These are phyloP conservation scores for Montifringilla adamsi DNA, from an alignment of 2,113 vertebrate species.

Conservation along the genomic window DNA sequence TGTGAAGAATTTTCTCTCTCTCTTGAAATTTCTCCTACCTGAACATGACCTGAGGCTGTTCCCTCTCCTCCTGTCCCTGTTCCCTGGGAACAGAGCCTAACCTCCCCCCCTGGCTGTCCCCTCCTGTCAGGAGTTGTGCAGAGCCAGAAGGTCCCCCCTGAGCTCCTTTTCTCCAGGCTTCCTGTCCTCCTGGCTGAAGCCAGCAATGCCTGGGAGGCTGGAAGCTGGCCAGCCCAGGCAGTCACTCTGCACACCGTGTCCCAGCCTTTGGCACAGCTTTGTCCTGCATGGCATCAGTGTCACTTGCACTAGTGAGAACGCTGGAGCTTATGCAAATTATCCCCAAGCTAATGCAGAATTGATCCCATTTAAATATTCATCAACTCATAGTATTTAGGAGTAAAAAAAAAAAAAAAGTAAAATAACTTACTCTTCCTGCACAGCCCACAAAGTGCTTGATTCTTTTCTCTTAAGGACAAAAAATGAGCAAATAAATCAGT, in stretches of 20 bases:
- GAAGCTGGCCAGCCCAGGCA: neutral
- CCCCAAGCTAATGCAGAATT: neutral
- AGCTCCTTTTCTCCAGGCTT: neutral
- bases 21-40: too few relatives aligned
- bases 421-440: neutral
- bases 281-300: neutral
- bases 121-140: neutral
- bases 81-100: neutral
- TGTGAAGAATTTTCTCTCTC: too few relatives aligned
- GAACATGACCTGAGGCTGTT: accelerated
- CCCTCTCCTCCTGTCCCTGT: neutral
- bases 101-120: neutral
- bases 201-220: neutral
- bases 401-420: neutral
- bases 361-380: neutral
- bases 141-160: neutral
- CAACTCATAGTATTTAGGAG: neutral
- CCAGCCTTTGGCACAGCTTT: neutral
- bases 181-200: neutral
- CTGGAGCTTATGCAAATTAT: neutral
- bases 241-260: neutral
- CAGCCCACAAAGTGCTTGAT: neutral
- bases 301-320: neutral
- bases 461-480: neutral
- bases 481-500: neutral